Percentiles rank a stretch among this genome's conserved stretches.
These are phyloP conservation scores for Liodrosophila aerea DNA, from an alignment of 2,888 invertebrate genomes.

Conservation along the genomic window DNA sequence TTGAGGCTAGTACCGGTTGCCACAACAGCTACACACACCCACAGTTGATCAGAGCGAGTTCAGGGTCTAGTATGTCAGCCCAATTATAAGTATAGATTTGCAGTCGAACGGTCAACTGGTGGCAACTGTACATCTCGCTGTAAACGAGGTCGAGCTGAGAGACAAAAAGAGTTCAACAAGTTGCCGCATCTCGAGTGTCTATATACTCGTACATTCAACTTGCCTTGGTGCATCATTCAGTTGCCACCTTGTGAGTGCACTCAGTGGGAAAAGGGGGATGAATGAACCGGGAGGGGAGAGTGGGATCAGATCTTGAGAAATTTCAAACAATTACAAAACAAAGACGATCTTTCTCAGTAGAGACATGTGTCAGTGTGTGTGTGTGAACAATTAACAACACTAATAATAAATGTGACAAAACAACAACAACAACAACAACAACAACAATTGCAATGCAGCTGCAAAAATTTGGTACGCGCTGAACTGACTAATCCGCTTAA, in stretches of 20 bases:
- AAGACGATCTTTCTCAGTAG: conserved; percentile 19
- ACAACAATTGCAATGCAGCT: conserved; percentile 17
- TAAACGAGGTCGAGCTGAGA: not conserved
- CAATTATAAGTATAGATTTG: too few relatives aligned
- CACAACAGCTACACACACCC: conserved; percentile 40
- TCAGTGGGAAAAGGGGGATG: too few relatives aligned
- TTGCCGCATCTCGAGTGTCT: too few relatives aligned
- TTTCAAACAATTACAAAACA: conserved; percentile 17
- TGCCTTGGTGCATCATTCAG: too few relatives aligned
- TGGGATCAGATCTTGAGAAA: conserved; percentile 35
- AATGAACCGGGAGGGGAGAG: not conserved
- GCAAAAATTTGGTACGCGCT: conserved; percentile 9
- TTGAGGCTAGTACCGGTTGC: conserved; percentile 15
- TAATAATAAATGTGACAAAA: conserved; percentile 11
- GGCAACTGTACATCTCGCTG: not conserved
- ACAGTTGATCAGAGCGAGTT: not conserved
- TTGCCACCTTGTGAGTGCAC: too few relatives aligned
- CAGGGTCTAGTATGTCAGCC: not conserved
- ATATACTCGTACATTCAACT: too few relatives aligned
- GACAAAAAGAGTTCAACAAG: too few relatives aligned
- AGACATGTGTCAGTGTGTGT: conserved; percentile 45
- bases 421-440: not conserved
- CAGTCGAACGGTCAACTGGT: too few relatives aligned
- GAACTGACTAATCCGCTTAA: conserved; percentile 17
- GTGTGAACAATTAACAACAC: conserved; percentile 40